Evolutionary conservation across 2,113 vertebrate species (phyloP), one percentile per base, ranked within the genome.

Genomic region (Protomyctophum bolini): DNA sequence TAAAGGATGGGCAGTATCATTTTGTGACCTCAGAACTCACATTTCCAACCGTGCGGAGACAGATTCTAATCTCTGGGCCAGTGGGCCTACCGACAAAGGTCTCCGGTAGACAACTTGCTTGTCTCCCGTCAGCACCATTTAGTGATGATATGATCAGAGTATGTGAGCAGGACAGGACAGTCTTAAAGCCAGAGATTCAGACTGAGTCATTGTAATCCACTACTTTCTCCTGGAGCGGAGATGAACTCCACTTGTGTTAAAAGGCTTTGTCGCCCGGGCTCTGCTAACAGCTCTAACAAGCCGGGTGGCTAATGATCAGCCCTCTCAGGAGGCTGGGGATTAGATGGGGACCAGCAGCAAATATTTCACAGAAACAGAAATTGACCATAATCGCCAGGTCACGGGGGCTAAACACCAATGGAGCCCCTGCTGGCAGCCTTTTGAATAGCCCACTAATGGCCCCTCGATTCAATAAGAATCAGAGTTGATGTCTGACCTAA

Each of bases 351-450:
- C 76, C 78, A 79, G 64, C 69, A 72, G 69, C 58, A 68, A 72
- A 83, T 79, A 64, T 81, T 84, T 86, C 70, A 84, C 83, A 72
- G 59, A 68, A 21, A 72, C 77, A 75, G 79, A 90, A 89, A 88
- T 68, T 80, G 87, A 83, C 77, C 72, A 66, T 79, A 83, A 88
- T 75, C 72, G 56, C 54, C 70, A 68, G 87, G 89, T 90, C 86
- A 86, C 65, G 7, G 46, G 71, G 86, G 88, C 81, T 90, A 93
- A 92, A 82, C 72, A 55, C 87, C 88, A 91, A 85, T 87, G 75
- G 79, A 89, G 70, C 59, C 60, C 70, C 72, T 54, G 57, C 66
- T 70, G 73, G 76, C 73, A 71, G 82, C 70, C 58, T 86, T 75
- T 63, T 78, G 56, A 89, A 75, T 58, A 65, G 79, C 68, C 68